These are phyloP conservation scores for Anoplolepis gracilipes DNA, from an alignment of 1,140 invertebrate genomes.

Conservation along the genomic window DNA sequence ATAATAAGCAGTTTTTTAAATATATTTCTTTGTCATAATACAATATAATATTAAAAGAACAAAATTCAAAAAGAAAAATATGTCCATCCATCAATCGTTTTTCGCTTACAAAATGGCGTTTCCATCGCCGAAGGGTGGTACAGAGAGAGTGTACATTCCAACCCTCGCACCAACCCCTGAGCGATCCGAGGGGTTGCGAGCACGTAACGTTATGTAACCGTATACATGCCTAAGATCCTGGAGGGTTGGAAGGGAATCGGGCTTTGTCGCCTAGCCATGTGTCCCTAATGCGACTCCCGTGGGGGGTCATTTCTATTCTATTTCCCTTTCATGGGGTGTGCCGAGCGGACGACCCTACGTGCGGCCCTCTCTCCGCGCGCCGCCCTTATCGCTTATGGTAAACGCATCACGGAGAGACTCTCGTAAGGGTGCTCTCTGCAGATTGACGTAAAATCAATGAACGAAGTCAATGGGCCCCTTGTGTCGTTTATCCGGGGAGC, in stretches of 20 bases:
- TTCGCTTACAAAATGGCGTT: conserved; percentile 80
- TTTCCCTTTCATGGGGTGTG: conserved; percentile 84
- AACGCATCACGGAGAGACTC: conserved; percentile 85
- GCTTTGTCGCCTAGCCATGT: conserved; percentile 85
- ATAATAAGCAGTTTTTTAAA: not conserved
- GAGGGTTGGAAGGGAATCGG: conserved; percentile 79
- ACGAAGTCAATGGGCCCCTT: conserved; percentile 84
- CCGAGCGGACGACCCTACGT: conserved; percentile 74
- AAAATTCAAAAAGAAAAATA: conserved; percentile 60
- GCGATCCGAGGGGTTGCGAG: conserved; percentile 71
- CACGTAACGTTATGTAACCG: conserved; percentile 83
- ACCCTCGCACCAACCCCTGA: conserved; percentile 78
- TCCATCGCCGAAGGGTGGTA: conserved; percentile 75
- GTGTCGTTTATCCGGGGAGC: conserved; percentile 60
- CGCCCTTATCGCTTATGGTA: conserved; percentile 84
- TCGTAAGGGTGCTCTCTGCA: conserved; percentile 81
- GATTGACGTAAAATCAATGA: conserved; percentile 87
- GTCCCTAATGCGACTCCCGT: conserved; percentile 85
- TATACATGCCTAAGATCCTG: conserved; percentile 83
- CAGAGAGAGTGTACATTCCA: conserved; percentile 74
- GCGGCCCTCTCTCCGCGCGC: conserved; percentile 61
- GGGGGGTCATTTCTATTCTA: conserved; percentile 86
- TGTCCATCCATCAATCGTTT: conserved; percentile 58
- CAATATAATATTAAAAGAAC: conserved; percentile 60
- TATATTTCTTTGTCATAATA: not conserved